Base-by-base conservation (phyloP, 1,140 invertebrate species). In the Amyelois transitella region DNA sequence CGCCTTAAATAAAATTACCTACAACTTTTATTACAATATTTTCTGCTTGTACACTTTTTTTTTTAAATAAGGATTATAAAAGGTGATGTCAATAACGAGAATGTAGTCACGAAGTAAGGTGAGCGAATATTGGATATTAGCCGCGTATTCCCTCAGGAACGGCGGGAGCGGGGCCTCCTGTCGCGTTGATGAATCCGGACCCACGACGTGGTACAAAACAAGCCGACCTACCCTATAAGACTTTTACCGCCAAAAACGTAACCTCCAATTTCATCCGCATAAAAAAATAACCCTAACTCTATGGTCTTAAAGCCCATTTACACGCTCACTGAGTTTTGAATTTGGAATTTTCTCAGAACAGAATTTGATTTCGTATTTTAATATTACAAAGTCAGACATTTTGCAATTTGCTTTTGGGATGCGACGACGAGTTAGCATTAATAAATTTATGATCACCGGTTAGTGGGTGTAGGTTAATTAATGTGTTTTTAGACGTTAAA, bases 131-230 rank as follows among this genome's bases (percentile, higher is more conserved):
- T 77, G 65, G 68, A 78, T 83, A 77, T 77, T 71, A 72, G 63
- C 62, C 55, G 22, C 14, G 44, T 56, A 43, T 55, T 57, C 47
- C 60, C 18, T 22, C 28, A 57, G 65, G 60, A 59, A 60, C 62
- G 51, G 59, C 53, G 56, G 56, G 58, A 59, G 62, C 75, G 71
- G 38, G 80, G 65, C 82, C 79, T 77, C 82, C 82, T 78, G 79
- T 84, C 66, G 82, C 54, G 81, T 62, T 62, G 69, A 75, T 77
- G 74, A 76, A 82, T 75, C 75, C 74, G 51, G 69, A 71, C 61
- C 53, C 52, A 65, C 58, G 47, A 57, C 64, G 64, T 65, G 66
- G 72, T 67, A 62, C 69, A 67, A 51, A 64, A 66, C 69, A 66
- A 62, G 6, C 25, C 25, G 1, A 12, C 12, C 12, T 4, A 28